A percentile compares a stretch with the other conserved stretches of the same genome.
These are phyloP conservation scores for Radopholus similis DNA, from an alignment of 1,140 invertebrate genomes.

Conservation along the genomic window DNA sequence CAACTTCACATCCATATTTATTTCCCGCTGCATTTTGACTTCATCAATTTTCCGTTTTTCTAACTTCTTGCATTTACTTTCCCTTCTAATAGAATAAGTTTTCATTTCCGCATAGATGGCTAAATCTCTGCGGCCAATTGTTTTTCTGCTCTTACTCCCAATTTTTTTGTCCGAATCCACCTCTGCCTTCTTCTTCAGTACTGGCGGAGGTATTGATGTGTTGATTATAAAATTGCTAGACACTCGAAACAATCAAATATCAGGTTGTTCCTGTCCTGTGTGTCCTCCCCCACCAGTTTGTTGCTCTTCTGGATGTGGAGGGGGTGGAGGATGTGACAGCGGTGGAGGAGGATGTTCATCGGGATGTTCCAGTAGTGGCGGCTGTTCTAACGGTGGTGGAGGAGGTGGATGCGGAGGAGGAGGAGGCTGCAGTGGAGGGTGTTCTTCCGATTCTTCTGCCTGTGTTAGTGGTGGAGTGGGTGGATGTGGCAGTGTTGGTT, in stretches of 20 bases:
- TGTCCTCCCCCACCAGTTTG: conserved; percentile 1
- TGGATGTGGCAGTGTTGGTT: neutral
- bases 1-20: no score
- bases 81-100: no score
- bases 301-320: neutral
- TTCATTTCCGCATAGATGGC: no score
- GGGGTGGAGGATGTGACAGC: neutral
- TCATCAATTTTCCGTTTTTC: no score
- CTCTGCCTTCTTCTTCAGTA: conserved; percentile 3
- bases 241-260: neutral
- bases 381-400: neutral
- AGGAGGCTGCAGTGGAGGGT: neutral
- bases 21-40: no score
- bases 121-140: no score
- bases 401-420: neutral
- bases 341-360: neutral
- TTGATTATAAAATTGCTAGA: neutral
- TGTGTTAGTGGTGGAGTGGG: neutral
- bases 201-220: neutral
- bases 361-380: neutral
- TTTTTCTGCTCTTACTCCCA: no score
- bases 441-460: neutral
- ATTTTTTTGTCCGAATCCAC: no score
- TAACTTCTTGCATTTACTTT: no score
- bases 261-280: conserved; percentile 8